A percentile compares a stretch with the other conserved stretches of the same genome.
Conservation (phyloP, 2,888 invertebrate genomes). For the Amaurobius ferox region DNA sequence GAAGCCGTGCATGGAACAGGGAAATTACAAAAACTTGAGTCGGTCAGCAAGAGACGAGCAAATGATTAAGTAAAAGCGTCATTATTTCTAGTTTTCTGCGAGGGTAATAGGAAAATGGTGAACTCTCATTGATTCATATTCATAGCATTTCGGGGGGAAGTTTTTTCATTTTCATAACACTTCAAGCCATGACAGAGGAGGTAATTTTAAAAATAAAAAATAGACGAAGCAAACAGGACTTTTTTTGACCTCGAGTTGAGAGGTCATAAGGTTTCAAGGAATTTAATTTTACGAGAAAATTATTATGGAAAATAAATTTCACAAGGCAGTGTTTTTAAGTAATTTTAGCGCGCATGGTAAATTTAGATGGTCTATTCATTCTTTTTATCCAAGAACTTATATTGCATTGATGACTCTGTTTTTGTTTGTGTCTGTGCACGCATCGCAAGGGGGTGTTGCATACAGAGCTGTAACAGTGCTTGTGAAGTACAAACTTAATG, state of each 20-base stretch:
- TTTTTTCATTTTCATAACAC: not conserved
- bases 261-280: not conserved
- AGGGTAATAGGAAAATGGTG: constrained; percentile 55
- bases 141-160: not conserved
- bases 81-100: constrained; percentile 63
- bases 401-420: too few species aligned
- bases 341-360: too few species aligned
- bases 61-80: constrained; percentile 68
- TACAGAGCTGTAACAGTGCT: too few species aligned
- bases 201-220: not conserved
- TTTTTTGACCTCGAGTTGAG: not conserved
- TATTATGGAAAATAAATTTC: too few species aligned
- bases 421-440: too few species aligned
- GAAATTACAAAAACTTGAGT: constrained; percentile 58
- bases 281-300: too few species aligned
- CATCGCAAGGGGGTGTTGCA: too few species aligned
- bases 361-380: too few species aligned
- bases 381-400: too few species aligned
- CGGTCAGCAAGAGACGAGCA: constrained; percentile 22
- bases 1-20: constrained; percentile 34
- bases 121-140: constrained; percentile 19
- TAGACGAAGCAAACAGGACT: not conserved
- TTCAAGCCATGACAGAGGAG: not conserved
- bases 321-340: too few species aligned
- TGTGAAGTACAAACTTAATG: too few species aligned